A percentile compares a stretch with the other conserved stretches of the same genome.
phyloP scores from a whole-genome alignment of 1,140 invertebrate genomes.

The Acromyrmex heyeri region DNA sequence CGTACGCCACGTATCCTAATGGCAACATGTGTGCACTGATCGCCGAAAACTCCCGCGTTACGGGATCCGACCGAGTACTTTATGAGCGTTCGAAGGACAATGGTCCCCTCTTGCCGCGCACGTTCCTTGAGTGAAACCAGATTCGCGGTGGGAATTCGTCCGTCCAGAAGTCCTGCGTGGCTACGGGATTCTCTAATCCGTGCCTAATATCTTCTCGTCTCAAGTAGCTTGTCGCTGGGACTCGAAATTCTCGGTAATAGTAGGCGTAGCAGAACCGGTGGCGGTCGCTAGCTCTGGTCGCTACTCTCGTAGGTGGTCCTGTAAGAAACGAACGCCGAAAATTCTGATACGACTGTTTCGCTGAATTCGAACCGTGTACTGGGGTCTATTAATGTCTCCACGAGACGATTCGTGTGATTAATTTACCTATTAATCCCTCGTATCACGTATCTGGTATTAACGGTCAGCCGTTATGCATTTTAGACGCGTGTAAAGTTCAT shows the following conservation, averaged over 20 bases:
- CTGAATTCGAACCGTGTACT: not conserved
- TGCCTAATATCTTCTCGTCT: constrained; percentile 23
- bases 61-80: constrained; percentile 29
- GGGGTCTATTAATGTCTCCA: not conserved
- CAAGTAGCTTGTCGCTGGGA: constrained; percentile 32
- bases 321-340: not conserved
- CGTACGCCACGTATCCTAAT: not conserved
- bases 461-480: not conserved
- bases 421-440: not conserved
- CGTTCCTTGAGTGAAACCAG: constrained; percentile 50
- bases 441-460: not conserved
- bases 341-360: not conserved
- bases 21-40: constrained; percentile 39
- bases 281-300: not conserved
- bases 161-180: constrained; percentile 1
- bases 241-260: not conserved
- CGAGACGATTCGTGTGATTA: not conserved
- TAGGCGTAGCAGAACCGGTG: constrained; percentile 7
- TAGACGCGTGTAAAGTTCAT: too few species aligned
- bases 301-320: not conserved
- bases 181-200: constrained; percentile 3
- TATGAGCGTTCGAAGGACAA: constrained; percentile 47
- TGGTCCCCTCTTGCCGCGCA: not conserved
- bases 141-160: constrained; percentile 47
- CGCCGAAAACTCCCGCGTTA: constrained; percentile 23